phyloP scores from a whole-genome alignment of 2,113 vertebrate species.

The Verasper variegatus region DNA sequence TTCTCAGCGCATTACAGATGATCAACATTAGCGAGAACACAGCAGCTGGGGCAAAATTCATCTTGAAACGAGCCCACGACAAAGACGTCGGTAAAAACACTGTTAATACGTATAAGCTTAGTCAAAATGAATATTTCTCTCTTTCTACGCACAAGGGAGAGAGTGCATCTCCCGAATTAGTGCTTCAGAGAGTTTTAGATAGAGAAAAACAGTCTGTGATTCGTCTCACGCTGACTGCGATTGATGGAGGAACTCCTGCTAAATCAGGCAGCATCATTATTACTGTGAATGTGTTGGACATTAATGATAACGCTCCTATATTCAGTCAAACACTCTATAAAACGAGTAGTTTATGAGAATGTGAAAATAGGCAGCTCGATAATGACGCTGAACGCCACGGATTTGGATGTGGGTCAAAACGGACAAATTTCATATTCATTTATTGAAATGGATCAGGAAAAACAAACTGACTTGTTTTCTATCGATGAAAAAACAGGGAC shows the following conservation, averaged over 20 bases:
- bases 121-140: slow-evolving; percentile 72
- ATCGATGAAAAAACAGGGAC: slow-evolving; percentile 60
- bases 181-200: slow-evolving; percentile 86
- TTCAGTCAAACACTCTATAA: slow-evolving; percentile 82
- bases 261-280: slow-evolving; percentile 80
- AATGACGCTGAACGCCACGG: slow-evolving; percentile 86
- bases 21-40: slow-evolving; percentile 45
- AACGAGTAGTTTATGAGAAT: slow-evolving; percentile 85
- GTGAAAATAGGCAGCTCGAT: slow-evolving; percentile 75
- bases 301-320: slow-evolving; percentile 87
- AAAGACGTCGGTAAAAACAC: slow-evolving; percentile 67
- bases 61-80: too few relatives aligned
- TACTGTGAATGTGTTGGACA: slow-evolving; percentile 83
- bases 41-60: slow-evolving; percentile 26
- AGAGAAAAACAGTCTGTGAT: slow-evolving; percentile 85
- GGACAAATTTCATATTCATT: slow-evolving; percentile 86
- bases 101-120: slow-evolving; percentile 70
- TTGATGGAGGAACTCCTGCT: slow-evolving; percentile 87
- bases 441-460: slow-evolving; percentile 69
- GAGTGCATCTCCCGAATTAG: slow-evolving; percentile 68
- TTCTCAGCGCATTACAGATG: background rate
- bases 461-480: slow-evolving; percentile 80
- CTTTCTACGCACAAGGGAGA: slow-evolving; percentile 69
- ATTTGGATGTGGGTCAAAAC: slow-evolving; percentile 86
- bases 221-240: slow-evolving; percentile 81